phyloP scores from a whole-genome alignment of 2,113 vertebrate species.

The Cynopterus brachyotis region DNA sequence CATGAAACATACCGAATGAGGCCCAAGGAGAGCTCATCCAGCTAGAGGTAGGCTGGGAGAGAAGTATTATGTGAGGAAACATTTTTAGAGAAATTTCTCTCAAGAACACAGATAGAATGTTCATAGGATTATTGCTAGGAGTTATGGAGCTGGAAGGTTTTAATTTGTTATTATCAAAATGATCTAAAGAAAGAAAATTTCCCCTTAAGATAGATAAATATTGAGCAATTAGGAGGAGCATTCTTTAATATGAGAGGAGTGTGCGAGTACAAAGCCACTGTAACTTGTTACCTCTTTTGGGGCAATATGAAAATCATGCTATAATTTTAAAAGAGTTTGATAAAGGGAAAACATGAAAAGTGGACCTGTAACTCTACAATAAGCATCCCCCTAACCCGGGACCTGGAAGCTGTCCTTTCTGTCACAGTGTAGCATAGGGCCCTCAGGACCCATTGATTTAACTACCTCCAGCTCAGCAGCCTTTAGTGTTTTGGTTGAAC shows the following conservation, averaged over 20 bases:
- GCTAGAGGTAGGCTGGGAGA: not conserved
- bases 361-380: not conserved
- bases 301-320: not conserved
- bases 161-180: not conserved
- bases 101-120: not conserved
- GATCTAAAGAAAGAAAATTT: not conserved
- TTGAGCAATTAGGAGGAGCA: not conserved
- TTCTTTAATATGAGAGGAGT: not conserved
- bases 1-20: not conserved
- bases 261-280: not conserved
- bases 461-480: not conserved
- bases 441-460: not conserved
- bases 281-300: not conserved
- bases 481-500: not conserved
- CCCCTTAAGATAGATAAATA: not conserved
- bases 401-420: not conserved
- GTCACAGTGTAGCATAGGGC: not conserved
- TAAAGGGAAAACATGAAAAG: not conserved
- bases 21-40: not conserved
- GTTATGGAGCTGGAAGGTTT: not conserved
- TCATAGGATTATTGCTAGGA: not conserved
- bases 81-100: not conserved
- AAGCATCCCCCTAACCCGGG: not conserved
- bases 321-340: conserved; percentile 20
- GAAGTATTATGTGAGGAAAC: not conserved